phyloP scores from a whole-genome alignment of 2,113 vertebrate species.

The Zosterops hypoxanthus region DNA sequence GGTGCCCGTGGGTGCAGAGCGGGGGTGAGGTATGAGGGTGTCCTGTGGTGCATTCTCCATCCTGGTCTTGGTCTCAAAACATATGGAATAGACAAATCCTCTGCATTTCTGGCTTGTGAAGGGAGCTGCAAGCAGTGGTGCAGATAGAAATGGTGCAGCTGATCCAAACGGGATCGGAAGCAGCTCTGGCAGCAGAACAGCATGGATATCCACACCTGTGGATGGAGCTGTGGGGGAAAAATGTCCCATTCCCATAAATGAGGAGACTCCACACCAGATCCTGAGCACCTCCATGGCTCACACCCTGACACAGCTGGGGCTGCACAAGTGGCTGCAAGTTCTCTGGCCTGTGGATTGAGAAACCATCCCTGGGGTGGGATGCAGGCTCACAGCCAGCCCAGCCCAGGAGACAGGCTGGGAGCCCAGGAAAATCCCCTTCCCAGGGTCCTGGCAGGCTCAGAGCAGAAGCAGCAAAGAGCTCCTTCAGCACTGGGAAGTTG shows the following conservation, averaged over 20 bases:
- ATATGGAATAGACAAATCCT: background rate
- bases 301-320: background rate
- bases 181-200: accelerated
- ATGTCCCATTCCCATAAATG: background rate
- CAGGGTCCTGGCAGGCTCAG: background rate
- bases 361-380: background rate
- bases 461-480: background rate
- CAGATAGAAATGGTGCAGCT: background rate
- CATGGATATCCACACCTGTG: background rate
- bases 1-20: accelerated
- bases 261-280: background rate
- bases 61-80: background rate
- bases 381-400: background rate
- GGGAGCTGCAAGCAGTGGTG: background rate
- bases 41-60: background rate
- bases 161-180: background rate
- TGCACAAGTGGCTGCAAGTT: background rate
- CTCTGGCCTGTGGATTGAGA: background rate
- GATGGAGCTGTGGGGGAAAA: background rate
- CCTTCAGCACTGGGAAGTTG: background rate
- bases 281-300: background rate
- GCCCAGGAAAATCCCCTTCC: background rate
- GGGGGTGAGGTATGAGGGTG: background rate
- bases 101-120: background rate
- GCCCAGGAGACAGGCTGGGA: background rate